These are phyloP conservation scores for Epizoanthus ramosus DNA, from an alignment of 92 coral and sea anemone species.

Conservation along the genomic window DNA sequence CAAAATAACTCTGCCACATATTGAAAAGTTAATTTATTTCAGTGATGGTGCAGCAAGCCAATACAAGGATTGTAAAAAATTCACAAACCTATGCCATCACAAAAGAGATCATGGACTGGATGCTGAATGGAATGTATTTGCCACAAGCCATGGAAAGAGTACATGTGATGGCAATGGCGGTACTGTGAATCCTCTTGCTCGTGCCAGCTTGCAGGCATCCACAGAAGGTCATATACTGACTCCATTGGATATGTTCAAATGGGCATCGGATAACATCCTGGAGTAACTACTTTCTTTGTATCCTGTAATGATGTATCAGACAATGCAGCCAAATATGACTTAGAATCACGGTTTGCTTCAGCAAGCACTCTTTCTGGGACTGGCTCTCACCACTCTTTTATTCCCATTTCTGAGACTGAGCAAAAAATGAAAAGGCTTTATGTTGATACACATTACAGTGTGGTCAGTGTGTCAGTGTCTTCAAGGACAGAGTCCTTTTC, in stretches of 20 bases:
- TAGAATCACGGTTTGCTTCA: constrained; percentile 16
- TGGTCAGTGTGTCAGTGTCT: constrained; percentile 22
- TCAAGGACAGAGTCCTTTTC: neutral
- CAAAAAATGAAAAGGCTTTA: constrained; percentile 27
- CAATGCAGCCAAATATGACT: constrained; percentile 7
- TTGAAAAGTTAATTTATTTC: constrained; percentile 1
- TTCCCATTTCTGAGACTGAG: constrained; percentile 3
- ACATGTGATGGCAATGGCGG: constrained; percentile 39
- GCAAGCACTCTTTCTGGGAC: constrained; percentile 31
- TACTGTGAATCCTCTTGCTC: constrained; percentile 28
- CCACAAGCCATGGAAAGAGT: constrained; percentile 41
- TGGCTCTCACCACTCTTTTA: constrained; percentile 14
- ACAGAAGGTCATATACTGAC: too few species aligned
- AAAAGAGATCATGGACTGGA: constrained; percentile 28
- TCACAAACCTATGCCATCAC: constrained; percentile 30
- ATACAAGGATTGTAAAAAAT: constrained; percentile 21
- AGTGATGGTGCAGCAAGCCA: constrained; percentile 27
- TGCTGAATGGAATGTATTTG: constrained; percentile 11
- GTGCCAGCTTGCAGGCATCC: too few species aligned
- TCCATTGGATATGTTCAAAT: too few species aligned
- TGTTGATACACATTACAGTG: constrained; percentile 30
- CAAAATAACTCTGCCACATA: neutral
- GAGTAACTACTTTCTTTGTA: constrained; percentile 7
- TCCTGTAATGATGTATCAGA: constrained; percentile 22
- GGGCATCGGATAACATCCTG: constrained; percentile 25